Base-by-base conservation (phyloP, 2,113 vertebrate species). In the Vidua macroura region DNA sequence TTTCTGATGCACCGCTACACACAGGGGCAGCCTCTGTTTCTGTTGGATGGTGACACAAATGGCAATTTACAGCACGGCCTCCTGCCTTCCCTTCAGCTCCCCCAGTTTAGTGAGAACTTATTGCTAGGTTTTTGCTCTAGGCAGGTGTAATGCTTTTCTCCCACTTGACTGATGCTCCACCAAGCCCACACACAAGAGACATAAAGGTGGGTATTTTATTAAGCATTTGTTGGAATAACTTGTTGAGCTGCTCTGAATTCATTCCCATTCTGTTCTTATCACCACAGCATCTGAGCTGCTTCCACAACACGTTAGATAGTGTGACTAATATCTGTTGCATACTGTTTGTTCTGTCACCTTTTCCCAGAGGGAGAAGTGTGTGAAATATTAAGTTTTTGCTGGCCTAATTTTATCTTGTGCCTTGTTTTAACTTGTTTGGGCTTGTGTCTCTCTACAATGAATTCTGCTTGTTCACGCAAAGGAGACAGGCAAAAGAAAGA, bases 261-360 rank as follows among this genome's bases (percentile, higher is more conserved):
- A 13, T 88, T 86, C 51, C 39, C 80, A 22, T 53, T 88, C 82
- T 85, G 70, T 90, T 94, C 84, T 64, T 86, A 94, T 58, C 93
- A 70, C 63, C 72, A 39, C 75, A 35, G 72, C 85, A 90, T 96
- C 72, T 90, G 63, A 93, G 83, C 59, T 90, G 43, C 59, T 88
- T 93, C 59, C 35, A 5, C 64, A 75, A 76, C 85, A 93, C 39
- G 3, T 90, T 94, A 94, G 82, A 76, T 68, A 80, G 88, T 8
- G 83, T 96, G 95, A 96, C 95, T 96, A 95, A 92, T 96, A 94
- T 88, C 95, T 94, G 93, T 94, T 94, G 86, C 88, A 83, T 88
- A 87, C 91, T 96, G 95, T 94, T 96, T 96, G 92, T 96, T 95
- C 96, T 96, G 86, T 70, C 96, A 96, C 96, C 86, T 93, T 93